Evolutionary conservation across 2,888 invertebrate species (phyloP), one percentile per base, ranked within the genome.

Genomic region (Thereva unica): DNA sequence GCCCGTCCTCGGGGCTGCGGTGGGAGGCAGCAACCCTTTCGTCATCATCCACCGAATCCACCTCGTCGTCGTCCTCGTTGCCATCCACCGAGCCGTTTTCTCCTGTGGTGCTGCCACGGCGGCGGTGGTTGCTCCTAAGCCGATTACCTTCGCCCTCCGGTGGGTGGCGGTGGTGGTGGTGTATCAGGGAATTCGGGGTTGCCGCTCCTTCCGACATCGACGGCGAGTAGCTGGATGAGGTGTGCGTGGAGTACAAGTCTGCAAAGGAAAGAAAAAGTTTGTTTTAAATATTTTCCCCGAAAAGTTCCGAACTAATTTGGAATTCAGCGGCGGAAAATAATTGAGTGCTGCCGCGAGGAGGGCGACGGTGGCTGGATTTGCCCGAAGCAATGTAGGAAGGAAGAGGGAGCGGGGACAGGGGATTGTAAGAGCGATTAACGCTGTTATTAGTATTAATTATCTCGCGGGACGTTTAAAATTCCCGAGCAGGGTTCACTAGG

Each of bases 171-270:
- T 70, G 70, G 52, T 74, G 74, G 45, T 74, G 74, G 67, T 75
- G 73, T 67, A 73, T 72, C 68, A 77, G 72, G 3, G 80, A 80
- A 67, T 80, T 81, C 67, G 81, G 81, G 67, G 81, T 80, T 71
- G 78, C 69, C 42, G 80, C 78, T 70, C 78, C 81, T 67, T 81
- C 81, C 67, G 81, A 81, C 70, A 80, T 77, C 49, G 80, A 80
- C 40, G 81, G 81, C 72, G 81, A 81, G 70, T 80, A 81, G 69
- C 79, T 81, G 52, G 80, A 80, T 57, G 81, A 81, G 71, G 81
- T 81, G 73, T 81, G 81, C 63, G 81, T 80, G 66, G 81, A 80
- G 71, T 80, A 81, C 75, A 81, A 78, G 72, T 81, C 81, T 81
- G 74, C 8, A 73, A 77, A 64, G 49, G 56, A 50, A 55, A 66